A percentile compares a stretch with the other conserved stretches of the same genome.
phyloP scores from a whole-genome alignment of 2,797 vertebrate species.

The Phoeniculus purpureus region DNA sequence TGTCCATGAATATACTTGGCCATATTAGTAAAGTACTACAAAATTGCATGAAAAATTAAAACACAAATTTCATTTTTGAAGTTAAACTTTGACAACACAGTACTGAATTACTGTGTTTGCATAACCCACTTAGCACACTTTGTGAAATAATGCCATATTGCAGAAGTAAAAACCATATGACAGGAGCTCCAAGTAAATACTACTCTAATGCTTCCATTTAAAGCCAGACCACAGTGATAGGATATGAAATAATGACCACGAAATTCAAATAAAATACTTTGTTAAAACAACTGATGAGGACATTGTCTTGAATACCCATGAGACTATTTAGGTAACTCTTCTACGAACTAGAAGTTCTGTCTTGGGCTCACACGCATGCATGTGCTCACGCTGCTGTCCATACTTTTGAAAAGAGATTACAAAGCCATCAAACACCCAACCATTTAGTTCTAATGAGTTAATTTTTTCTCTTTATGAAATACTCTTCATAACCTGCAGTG shows the following conservation, averaged over 20 bases:
- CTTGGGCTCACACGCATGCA: fast-evolving
- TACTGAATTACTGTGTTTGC: not conserved
- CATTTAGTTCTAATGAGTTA: not conserved
- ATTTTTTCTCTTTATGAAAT: not conserved
- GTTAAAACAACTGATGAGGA: not conserved
- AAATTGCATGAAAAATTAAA: not conserved
- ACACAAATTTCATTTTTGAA: not conserved
- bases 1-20: not conserved
- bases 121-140: not conserved
- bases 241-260: not conserved
- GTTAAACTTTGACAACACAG: not conserved
- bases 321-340: not conserved
- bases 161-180: not conserved
- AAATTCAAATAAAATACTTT: not conserved
- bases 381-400: fast-evolving
- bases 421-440: not conserved
- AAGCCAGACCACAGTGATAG: not conserved
- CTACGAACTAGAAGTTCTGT: not conserved
- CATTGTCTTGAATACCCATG: not conserved
- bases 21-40: not conserved
- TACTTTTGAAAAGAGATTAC: not conserved
- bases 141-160: not conserved
- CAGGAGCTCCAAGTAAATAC: not conserved
- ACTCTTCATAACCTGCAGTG: not conserved
- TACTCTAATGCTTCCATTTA: not conserved